phyloP scores from a whole-genome alignment of 2,797 vertebrate species.

The Erpetoichthys calabaricus region DNA sequence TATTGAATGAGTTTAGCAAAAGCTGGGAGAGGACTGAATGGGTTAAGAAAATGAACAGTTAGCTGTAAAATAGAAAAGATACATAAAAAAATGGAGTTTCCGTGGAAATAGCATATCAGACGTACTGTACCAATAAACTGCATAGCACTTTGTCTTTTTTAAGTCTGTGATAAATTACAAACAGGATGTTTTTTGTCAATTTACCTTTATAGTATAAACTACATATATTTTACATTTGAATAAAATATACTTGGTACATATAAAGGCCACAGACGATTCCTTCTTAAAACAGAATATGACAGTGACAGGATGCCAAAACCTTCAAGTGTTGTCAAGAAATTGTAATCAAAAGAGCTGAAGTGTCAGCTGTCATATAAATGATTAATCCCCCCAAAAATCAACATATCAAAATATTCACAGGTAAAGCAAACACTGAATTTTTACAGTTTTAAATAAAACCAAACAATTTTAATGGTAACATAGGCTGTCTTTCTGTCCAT shows the following conservation, averaged over 20 bases:
- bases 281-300: not conserved
- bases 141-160: too few species aligned
- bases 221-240: not conserved
- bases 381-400: conserved; percentile 22
- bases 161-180: too few species aligned
- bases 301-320: not conserved
- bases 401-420: not conserved
- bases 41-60: too few species aligned
- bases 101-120: too few species aligned
- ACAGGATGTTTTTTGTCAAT: too few species aligned
- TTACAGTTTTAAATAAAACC: not conserved
- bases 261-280: not conserved
- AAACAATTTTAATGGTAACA: not conserved
- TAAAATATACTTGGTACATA: not conserved
- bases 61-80: too few species aligned
- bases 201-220: too few species aligned
- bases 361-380: conserved; percentile 61
- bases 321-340: conserved; percentile 51
- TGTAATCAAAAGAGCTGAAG: conserved; percentile 64
- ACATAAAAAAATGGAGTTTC: too few species aligned
- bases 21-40: too few species aligned
- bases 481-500: too few species aligned
- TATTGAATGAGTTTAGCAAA: too few species aligned
- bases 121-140: too few species aligned
- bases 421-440: not conserved